Base-by-base conservation (phyloP, 2,797 vertebrate species). In the Manis pentadactyla region DNA sequence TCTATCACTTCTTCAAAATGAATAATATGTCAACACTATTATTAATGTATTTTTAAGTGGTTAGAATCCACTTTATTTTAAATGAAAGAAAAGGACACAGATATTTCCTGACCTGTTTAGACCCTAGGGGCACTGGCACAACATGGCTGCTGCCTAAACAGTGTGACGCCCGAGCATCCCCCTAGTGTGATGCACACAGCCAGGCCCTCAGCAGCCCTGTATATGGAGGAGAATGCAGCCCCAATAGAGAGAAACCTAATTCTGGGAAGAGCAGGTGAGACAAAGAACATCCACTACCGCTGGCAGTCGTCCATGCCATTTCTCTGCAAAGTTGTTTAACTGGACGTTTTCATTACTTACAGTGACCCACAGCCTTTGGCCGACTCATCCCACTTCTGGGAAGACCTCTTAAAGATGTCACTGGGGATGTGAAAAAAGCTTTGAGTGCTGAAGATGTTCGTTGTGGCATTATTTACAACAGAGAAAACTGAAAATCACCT, bases 1-100 rank as follows among this genome's bases (percentile, higher is more conserved):
- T 64, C 96, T 77, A 86, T 94, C 96, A 95, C 95, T 94, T 89
- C 83, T 73, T 57, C 23, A 27, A 95, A 88, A 97, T 92, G 97
- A 94, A 95, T 91, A 63, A 66, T 61, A 63, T 59, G 79, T 66
- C 95, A 88, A 71, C 82, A 84, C 82, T 74, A 59, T 97, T 96
- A 97, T 97, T 97, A 97, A 97, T 97, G 97, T 87, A 73, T 61
- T 93, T 96, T 96, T 98, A 98, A 97, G 97, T 96, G 96, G 78
- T 96, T 96, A 97, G 96, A 97, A 97, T 91, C 94, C 79, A 95
- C 91, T 98, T 97, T 88, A 93, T 96, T 96, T 92, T 75, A 57
- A 96, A 86, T 88, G 92, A 96, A 87, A 78, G 84, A 61, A 83
- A 85, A 94, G 0, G 63, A 79, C 85, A 74, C 29, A 87, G 63